Conservation (phyloP, 2,113 vertebrate species). For the Neolamprologus falcicula region DNA sequence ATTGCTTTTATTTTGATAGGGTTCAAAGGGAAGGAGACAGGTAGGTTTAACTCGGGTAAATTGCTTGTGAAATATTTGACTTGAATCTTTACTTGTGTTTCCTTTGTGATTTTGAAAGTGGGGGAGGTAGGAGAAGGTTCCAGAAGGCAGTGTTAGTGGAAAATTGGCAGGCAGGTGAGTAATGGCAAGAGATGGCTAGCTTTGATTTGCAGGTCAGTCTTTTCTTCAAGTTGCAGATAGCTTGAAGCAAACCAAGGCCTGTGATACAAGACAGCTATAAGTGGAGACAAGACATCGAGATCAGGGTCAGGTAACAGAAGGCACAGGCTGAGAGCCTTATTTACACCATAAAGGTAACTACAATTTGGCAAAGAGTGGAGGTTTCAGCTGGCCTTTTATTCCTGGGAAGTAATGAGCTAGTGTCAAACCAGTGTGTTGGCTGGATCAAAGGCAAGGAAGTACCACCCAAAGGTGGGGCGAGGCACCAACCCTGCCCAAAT, state of each 20-base stretch:
- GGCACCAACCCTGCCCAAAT: not conserved
- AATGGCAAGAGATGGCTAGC: not conserved
- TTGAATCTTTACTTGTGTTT: not conserved
- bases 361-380: not conserved
- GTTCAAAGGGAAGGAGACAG: not conserved
- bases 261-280: not conserved
- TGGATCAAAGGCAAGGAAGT: not conserved
- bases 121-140: not conserved
- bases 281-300: not conserved
- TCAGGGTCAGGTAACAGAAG: not conserved
- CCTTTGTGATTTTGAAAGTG: not conserved
- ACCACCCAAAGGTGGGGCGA: not conserved
- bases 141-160: not conserved
- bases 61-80: not conserved
- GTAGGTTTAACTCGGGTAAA: rapidly evolving
- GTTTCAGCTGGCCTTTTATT: not conserved
- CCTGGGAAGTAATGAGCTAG: not conserved
- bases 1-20: not conserved
- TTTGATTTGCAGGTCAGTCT: not conserved
- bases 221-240: not conserved
- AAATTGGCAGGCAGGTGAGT: not conserved
- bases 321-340: not conserved
- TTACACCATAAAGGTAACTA: not conserved
- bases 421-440: not conserved
- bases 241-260: not conserved